Percentiles rank a stretch among this genome's conserved stretches.
These are phyloP conservation scores for Listrodromus nycthemerus DNA, from an alignment of 2,888 invertebrate species.

Conservation along the genomic window DNA sequence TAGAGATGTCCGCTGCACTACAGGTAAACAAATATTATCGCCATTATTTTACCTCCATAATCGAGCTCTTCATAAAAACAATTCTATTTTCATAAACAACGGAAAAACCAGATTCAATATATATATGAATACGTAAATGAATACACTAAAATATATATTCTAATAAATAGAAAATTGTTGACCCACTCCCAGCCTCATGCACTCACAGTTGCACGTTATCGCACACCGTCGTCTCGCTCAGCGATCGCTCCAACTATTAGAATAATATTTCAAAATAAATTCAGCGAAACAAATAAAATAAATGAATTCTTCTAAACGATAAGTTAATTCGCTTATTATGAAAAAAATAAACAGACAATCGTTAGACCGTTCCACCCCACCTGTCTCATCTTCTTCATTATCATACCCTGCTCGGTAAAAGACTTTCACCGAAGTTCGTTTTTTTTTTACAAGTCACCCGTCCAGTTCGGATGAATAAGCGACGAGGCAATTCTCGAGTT, in stretches of 20 bases:
- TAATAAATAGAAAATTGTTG: too few relatives aligned
- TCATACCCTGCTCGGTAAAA: neutral
- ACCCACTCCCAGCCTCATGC: too few relatives aligned
- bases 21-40: neutral
- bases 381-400: neutral
- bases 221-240: too few relatives aligned
- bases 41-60: neutral
- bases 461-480: slow-evolving; percentile 55
- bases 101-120: neutral
- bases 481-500: slow-evolving; percentile 55
- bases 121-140: neutral
- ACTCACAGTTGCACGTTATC: too few relatives aligned
- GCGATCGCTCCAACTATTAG: neutral
- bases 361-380: neutral
- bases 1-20: neutral
- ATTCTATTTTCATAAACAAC: neutral
- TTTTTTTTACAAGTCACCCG: neutral
- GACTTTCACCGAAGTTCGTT: neutral
- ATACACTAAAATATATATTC: too few relatives aligned
- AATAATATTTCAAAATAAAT: neutral
- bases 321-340: neutral
- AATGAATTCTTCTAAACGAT: neutral
- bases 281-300: neutral
- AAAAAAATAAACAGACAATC: neutral
- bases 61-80: neutral